phyloP scores from a whole-genome alignment of 2,113 vertebrate species.

The Andinoacara biseriatus region DNA sequence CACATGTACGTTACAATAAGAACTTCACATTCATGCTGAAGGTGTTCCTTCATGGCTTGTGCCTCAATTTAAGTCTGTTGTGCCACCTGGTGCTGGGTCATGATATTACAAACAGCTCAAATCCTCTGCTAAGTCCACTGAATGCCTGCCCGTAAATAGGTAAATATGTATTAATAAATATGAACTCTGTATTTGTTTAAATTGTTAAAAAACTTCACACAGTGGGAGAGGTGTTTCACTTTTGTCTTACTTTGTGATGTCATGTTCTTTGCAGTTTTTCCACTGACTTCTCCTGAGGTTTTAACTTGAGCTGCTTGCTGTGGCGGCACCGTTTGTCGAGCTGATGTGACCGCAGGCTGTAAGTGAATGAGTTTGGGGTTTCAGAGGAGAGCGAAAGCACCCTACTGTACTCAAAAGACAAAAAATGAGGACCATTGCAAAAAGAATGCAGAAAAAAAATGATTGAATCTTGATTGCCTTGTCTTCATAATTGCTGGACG shows the following conservation, averaged over 20 bases:
- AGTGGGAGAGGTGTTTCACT: background rate
- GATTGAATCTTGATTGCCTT: no score
- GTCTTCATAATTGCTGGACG: no score
- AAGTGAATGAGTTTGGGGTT: no score
- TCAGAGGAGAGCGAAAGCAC: no score
- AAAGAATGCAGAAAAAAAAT: no score
- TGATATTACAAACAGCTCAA: background rate
- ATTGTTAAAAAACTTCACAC: background rate
- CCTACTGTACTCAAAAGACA: no score
- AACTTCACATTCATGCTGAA: background rate
- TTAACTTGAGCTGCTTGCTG: no score
- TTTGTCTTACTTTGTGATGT: background rate
- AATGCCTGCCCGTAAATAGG: background rate
- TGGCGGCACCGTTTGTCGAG: no score
- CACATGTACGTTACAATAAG: background rate
- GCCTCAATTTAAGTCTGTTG: background rate
- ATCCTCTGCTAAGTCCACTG: background rate
- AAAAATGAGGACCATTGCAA: no score
- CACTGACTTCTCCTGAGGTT: no score
- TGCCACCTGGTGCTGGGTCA: slow-evolving; percentile 45
- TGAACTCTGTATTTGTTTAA: background rate
- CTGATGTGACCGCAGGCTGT: no score
- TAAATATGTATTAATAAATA: background rate
- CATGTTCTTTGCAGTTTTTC: background rate
- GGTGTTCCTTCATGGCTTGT: background rate